phyloP scores from a whole-genome alignment of 2,113 vertebrate genomes.

The Cyprinus carpio region DNA sequence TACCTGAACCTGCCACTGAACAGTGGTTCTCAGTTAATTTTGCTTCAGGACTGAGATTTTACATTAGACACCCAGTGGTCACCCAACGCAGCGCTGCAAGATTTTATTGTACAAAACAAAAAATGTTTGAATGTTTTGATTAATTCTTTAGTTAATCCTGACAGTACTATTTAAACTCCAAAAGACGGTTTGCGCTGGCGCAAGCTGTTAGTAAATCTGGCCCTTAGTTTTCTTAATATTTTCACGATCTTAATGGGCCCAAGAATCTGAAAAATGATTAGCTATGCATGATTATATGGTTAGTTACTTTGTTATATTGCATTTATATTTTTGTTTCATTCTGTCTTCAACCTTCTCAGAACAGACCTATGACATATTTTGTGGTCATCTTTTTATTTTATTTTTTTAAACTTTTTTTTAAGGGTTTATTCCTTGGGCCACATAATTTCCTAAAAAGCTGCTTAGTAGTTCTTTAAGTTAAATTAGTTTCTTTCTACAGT shows the following conservation, averaged over 20 bases:
- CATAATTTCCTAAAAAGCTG: too few species aligned
- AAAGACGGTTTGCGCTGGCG: too few species aligned
- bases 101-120: not conserved
- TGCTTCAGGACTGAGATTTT: not conserved
- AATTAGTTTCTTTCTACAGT: too few species aligned
- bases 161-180: too few species aligned
- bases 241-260: not conserved
- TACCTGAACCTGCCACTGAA: constrained; percentile 33
- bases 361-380: too few species aligned
- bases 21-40: not conserved
- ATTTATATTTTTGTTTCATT: not conserved
- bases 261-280: not conserved
- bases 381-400: too few species aligned
- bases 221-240: not conserved
- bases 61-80: not conserved
- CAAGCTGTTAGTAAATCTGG: too few species aligned
- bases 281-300: not conserved
- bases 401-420: too few species aligned
- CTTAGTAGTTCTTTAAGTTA: too few species aligned
- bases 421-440: too few species aligned
- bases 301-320: not conserved
- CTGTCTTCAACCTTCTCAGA: too few species aligned
- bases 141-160: not conserved
- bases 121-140: not conserved
- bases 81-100: not conserved